Conservation (phyloP, 2,113 vertebrate genomes). For the Aythya baeri region DNA sequence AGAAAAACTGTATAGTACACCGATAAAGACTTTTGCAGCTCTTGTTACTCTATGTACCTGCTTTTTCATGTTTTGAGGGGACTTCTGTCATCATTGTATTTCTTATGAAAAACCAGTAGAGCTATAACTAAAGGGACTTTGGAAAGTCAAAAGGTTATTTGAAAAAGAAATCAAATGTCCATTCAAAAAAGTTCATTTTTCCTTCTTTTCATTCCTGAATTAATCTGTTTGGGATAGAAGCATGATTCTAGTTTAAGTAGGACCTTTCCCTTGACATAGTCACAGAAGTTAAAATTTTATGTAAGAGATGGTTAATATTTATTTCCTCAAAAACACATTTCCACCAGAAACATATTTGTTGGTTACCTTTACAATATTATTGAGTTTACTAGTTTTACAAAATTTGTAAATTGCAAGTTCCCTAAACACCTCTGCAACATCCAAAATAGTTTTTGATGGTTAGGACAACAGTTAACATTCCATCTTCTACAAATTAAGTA, state of each 20-base stretch:
- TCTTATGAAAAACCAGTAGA: not conserved
- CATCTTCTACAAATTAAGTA: not conserved
- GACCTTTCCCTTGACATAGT: not conserved
- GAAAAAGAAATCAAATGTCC: not conserved
- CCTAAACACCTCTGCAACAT: not conserved
- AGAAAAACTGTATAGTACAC: not conserved
- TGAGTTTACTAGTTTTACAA: not conserved
- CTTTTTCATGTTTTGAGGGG: not conserved
- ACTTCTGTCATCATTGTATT: not conserved
- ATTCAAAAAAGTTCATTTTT: rapidly evolving
- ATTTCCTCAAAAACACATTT: not conserved
- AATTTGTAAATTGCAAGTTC: not conserved
- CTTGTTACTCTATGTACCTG: rapidly evolving
- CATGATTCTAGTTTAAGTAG: not conserved
- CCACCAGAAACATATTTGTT: not conserved
- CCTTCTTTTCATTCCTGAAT: not conserved
- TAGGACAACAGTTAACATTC: not conserved
- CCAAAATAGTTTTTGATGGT: not conserved
- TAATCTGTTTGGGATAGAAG: not conserved
- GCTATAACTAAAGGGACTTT: not conserved
- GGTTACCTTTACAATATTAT: not conserved
- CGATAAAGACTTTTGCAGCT: not conserved
- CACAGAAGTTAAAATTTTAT: not conserved
- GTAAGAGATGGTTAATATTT: not conserved
- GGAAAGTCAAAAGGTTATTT: not conserved